Evolutionary conservation across 1,140 invertebrate genomes (phyloP).

Genomic region (Drosophila yakuba): DNA sequence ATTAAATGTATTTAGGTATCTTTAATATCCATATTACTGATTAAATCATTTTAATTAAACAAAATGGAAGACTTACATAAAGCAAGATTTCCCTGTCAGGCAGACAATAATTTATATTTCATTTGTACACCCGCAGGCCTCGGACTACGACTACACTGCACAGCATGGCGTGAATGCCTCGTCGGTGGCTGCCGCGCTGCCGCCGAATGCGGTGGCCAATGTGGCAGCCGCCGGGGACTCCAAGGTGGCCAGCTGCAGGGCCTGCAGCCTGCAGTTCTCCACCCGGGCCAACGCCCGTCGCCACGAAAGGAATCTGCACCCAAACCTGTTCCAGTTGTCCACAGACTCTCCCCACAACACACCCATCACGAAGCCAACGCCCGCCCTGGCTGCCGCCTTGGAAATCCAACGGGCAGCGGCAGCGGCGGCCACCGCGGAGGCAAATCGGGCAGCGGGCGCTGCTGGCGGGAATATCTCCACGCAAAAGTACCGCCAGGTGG

Average conservation of each 20-base stretch:
- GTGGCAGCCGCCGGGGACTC: slow-evolving; percentile 69
- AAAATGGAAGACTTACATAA: no score
- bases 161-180: slow-evolving; percentile 69
- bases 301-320: slow-evolving; percentile 82
- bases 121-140: slow-evolving; percentile 35
- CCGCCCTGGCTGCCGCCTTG: slow-evolving; percentile 71
- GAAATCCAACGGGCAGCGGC: slow-evolving; percentile 74
- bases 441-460: slow-evolving; percentile 55
- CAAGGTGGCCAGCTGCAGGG: slow-evolving; percentile 77
- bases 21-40: not conserved
- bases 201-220: slow-evolving; percentile 66
- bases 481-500: slow-evolving; percentile 76
- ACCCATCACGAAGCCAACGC: slow-evolving; percentile 75
- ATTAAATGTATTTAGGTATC: not conserved
- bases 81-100: not conserved
- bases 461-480: slow-evolving; percentile 70
- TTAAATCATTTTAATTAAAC: no score
- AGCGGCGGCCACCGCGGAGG: slow-evolving; percentile 63
- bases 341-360: slow-evolving; percentile 76
- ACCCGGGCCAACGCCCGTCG: slow-evolving; percentile 84
- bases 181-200: slow-evolving; percentile 51
- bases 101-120: slow-evolving; percentile 2
- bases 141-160: slow-evolving; percentile 70
- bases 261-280: slow-evolving; percentile 83
- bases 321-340: slow-evolving; percentile 79